Evolutionary conservation across 2,888 invertebrate genomes (phyloP).

Genomic region (Nomada fabriciana): DNA sequence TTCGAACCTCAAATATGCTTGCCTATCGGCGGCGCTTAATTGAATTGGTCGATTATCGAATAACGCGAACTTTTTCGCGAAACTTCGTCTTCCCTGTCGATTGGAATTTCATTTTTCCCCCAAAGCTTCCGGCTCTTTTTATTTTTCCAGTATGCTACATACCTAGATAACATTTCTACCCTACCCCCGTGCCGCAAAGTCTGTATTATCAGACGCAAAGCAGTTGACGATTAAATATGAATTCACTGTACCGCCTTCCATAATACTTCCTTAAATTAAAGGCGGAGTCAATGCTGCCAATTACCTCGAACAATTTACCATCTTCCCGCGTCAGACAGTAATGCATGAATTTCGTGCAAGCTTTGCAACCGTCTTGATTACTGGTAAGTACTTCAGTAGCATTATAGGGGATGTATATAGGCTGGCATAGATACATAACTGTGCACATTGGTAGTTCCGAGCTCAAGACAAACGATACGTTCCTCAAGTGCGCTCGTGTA

Average conservation of each 20-base stretch:
- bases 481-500: slow-evolving; percentile 64
- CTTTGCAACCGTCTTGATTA: slow-evolving; percentile 51
- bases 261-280: slow-evolving; percentile 10
- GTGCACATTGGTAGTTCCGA: slow-evolving; percentile 44
- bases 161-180: not conserved
- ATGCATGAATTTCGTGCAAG: slow-evolving; percentile 54
- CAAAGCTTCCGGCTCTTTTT: not conserved
- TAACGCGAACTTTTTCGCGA: slow-evolving; percentile 47
- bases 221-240: not conserved
- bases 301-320: slow-evolving; percentile 42
- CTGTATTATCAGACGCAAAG: not conserved
- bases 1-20: slow-evolving; percentile 51
- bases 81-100: slow-evolving; percentile 48
- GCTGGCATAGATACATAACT: slow-evolving; percentile 44
- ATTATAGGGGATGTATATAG: slow-evolving; percentile 42
- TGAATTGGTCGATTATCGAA: slow-evolving; percentile 49
- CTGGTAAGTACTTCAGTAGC: slow-evolving; percentile 50
- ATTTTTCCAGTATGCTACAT: not conserved
- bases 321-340: slow-evolving; percentile 28
- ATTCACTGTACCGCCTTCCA: not conserved
- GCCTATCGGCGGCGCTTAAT: slow-evolving; percentile 37
- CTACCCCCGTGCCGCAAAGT: too few relatives aligned
- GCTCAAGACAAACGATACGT: slow-evolving; percentile 64
- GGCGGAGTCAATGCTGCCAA: slow-evolving; percentile 27
- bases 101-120: slow-evolving; percentile 44